Evolutionary conservation across 2,888 invertebrate genomes (phyloP).

Genomic region (Torymus aiolomorphi): DNA sequence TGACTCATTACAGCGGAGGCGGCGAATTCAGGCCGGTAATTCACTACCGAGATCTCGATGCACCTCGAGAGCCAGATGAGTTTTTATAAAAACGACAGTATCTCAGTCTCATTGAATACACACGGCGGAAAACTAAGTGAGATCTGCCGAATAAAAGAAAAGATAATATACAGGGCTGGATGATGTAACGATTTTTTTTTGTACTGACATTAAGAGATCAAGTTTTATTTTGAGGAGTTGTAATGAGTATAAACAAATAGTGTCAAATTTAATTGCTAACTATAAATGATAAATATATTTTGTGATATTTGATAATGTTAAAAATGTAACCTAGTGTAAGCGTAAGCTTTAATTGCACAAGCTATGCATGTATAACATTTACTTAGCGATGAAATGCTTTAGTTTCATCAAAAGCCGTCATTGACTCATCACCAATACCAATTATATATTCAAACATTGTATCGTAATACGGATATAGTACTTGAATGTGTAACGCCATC

Average conservation of each 20-base stretch:
- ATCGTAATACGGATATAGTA: no score
- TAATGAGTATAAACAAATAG: background rate
- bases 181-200: background rate
- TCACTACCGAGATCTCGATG: slow-evolving; percentile 95
- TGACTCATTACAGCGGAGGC: slow-evolving; percentile 81
- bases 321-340: background rate
- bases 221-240: slow-evolving; percentile 1
- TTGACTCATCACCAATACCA: no score
- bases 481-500: no score
- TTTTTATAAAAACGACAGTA: slow-evolving; percentile 79
- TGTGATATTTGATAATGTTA: slow-evolving; percentile 11
- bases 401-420: no score
- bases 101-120: slow-evolving; percentile 38
- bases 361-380: background rate
- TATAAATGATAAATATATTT: slow-evolving; percentile 15
- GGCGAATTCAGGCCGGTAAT: slow-evolving; percentile 92
- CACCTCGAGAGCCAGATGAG: slow-evolving; percentile 93
- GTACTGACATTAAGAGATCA: background rate
- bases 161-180: slow-evolving; percentile 42
- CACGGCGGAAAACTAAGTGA: slow-evolving; percentile 25
- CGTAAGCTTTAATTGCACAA: background rate
- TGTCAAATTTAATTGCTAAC: slow-evolving; percentile 3
- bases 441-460: no score
- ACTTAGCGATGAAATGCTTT: no score
- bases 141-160: slow-evolving; percentile 1